A percentile compares a stretch with the other conserved stretches of the same genome.
phyloP scores from a whole-genome alignment of 1,140 invertebrate species.

The Euura lappo region DNA sequence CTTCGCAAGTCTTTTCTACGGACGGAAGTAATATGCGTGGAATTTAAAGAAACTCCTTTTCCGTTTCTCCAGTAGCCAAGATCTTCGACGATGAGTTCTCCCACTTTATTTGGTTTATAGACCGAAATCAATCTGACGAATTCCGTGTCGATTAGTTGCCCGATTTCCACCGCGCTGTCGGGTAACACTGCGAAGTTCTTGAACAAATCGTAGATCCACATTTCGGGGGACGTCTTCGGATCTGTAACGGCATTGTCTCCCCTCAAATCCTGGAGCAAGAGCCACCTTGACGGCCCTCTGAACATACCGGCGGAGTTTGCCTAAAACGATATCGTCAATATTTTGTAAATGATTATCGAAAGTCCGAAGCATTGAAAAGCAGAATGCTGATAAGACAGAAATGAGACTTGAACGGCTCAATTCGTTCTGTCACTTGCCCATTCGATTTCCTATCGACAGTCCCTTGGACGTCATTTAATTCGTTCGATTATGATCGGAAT shows the following conservation, averaged over 20 bases:
- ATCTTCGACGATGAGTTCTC: constrained; percentile 31
- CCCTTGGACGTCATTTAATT: too few species aligned
- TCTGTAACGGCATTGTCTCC: constrained; percentile 11
- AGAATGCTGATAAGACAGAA: too few species aligned
- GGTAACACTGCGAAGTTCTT: constrained; percentile 29
- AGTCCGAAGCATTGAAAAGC: too few species aligned
- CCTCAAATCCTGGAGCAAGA: constrained; percentile 37
- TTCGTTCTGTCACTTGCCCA: too few species aligned
- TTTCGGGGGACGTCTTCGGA: background rate
- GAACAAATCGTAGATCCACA: constrained; percentile 28
- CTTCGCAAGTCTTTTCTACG: constrained; percentile 36
- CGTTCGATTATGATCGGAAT: too few species aligned
- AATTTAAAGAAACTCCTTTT: constrained; percentile 25
- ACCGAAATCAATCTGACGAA: constrained; percentile 34
- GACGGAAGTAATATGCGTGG: constrained; percentile 26
- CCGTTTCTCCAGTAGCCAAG: constrained; percentile 38
- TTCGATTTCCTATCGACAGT: too few species aligned
- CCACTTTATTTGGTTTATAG: constrained; percentile 36
- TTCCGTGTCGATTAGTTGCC: constrained; percentile 11
- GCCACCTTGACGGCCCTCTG: constrained; percentile 41
- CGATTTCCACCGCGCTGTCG: constrained; percentile 41
- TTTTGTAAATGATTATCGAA: too few species aligned
- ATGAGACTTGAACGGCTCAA: too few species aligned
- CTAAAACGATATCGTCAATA: too few species aligned
- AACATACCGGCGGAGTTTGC: constrained; percentile 37